Base-by-base conservation (phyloP, 2,888 invertebrate species). In the Ochlodes sylvanus region DNA sequence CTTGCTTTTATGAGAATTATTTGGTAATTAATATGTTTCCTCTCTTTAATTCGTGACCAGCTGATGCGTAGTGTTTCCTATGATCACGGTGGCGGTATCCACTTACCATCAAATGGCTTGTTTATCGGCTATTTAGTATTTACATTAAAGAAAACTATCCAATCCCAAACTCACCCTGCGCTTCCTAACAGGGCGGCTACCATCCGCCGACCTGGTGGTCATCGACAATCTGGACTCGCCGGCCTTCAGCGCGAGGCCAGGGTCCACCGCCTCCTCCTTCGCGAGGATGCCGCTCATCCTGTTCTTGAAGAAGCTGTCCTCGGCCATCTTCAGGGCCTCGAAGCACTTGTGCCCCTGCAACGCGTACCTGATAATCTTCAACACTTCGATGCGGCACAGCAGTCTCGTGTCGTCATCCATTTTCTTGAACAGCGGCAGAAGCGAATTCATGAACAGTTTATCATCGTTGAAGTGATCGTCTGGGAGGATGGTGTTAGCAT, bases 381-480 rank as follows among this genome's bases (percentile, higher is more conserved):
- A 60, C 0, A 92, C 88, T 66, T 92, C 92, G 12, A 92, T 92
- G 1, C 92, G 77, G 60, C 92, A 93, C 0, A 90, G 56, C 0
- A 92, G 75, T 67, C 92, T 78, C 0, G 92, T 93, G 15, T 92
- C 92, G 38, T 93, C 92, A 41, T 87, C 85, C 92, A 92, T 93
- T 70, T 92, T 92, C 73, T 90, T 92, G 52, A 93, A 92, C 5
- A 91, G 71, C 0, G 92, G 92, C 55, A 93, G 75, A 0, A 93
- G 72, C 0, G 92, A 92, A 67, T 90, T 90, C 93, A 93, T 92
- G 50, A 93, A 93, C 0, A 90, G 73, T 69, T 83, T 90, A 42
- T 93, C 93, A 15, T 93, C 92, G 32, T 92, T 87, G 5, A 93
- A 91, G 72, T 92, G 87, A 38, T 92, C 93, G 47, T 91, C 91